Evolutionary conservation across 2,888 invertebrate genomes (phyloP).

Genomic region (Arge pagana): DNA sequence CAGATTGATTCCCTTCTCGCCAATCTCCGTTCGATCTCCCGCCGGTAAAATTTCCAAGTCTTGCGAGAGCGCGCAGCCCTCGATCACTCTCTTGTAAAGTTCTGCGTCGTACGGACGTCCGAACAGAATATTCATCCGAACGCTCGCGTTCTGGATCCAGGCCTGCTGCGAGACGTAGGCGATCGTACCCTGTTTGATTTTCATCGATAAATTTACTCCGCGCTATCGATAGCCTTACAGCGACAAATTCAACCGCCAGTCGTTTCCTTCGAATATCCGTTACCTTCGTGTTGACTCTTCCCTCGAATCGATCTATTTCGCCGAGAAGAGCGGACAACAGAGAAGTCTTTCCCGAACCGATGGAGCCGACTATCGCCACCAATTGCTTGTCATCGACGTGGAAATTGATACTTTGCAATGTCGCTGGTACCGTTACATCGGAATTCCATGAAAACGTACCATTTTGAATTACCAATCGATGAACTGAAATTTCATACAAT

Average conservation of each 20-base stretch:
- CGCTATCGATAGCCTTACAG: no score
- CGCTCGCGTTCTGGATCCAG: constrained; percentile 96
- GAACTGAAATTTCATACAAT: constrained; percentile 59
- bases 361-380: constrained; percentile 85
- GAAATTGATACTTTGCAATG: constrained; percentile 77
- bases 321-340: constrained; percentile 84
- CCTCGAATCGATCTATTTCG: constrained; percentile 87
- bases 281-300: constrained; percentile 74
- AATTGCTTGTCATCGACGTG: constrained; percentile 69
- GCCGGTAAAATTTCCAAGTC: constrained; percentile 93
- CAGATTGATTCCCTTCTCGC: constrained; percentile 89
- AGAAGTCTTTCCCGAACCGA: constrained; percentile 89
- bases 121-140: constrained; percentile 92
- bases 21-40: constrained; percentile 98
- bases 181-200: constrained; percentile 58
- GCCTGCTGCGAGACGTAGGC: constrained; percentile 95
- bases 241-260: no score
- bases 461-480: constrained; percentile 81
- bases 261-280: not conserved
- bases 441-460: constrained; percentile 88
- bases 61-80: constrained; percentile 86
- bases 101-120: constrained; percentile 74
- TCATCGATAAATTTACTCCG: no score
- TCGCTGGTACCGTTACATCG: constrained; percentile 65
- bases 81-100: constrained; percentile 79